Conservation (phyloP, 2,888 invertebrate species). For the Coleophora deauratella region DNA sequence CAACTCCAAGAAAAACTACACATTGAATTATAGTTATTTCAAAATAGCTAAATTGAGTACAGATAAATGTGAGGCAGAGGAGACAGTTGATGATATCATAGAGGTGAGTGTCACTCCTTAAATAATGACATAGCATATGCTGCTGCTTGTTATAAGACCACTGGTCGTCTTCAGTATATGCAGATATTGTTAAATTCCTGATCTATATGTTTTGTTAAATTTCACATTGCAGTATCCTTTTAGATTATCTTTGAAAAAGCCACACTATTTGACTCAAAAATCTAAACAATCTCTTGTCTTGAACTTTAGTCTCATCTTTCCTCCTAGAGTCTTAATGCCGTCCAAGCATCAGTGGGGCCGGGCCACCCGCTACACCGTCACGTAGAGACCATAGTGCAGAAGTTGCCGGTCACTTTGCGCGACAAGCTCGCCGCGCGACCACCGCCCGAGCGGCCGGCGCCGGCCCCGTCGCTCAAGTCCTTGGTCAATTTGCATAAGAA, state of each 20-base stretch:
- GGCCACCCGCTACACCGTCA: slow-evolving; percentile 84
- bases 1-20: slow-evolving; percentile 88
- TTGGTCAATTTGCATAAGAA: slow-evolving; percentile 93
- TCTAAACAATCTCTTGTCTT: too few relatives aligned
- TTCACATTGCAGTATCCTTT: too few relatives aligned
- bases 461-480: slow-evolving; percentile 84
- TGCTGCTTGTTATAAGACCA: too few relatives aligned
- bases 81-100: slow-evolving; percentile 94
- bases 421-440: slow-evolving; percentile 79
- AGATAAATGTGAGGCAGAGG: slow-evolving; percentile 98
- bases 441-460: slow-evolving; percentile 73
- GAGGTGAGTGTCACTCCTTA: slow-evolving; percentile 81
- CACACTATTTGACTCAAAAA: too few relatives aligned
- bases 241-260: too few relatives aligned
- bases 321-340: slow-evolving; percentile 85
- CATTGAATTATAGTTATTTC: slow-evolving; percentile 91
- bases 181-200: too few relatives aligned
- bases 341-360: slow-evolving; percentile 82
- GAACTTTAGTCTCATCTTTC: too few relatives aligned
- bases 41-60: slow-evolving; percentile 94
- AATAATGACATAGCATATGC: too few relatives aligned
- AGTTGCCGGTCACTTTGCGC: slow-evolving; percentile 85
- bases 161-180: too few relatives aligned
- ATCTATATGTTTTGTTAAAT: too few relatives aligned
- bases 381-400: slow-evolving; percentile 92